phyloP scores from a whole-genome alignment of 2,113 vertebrate genomes.

The Crotalus tigris region DNA sequence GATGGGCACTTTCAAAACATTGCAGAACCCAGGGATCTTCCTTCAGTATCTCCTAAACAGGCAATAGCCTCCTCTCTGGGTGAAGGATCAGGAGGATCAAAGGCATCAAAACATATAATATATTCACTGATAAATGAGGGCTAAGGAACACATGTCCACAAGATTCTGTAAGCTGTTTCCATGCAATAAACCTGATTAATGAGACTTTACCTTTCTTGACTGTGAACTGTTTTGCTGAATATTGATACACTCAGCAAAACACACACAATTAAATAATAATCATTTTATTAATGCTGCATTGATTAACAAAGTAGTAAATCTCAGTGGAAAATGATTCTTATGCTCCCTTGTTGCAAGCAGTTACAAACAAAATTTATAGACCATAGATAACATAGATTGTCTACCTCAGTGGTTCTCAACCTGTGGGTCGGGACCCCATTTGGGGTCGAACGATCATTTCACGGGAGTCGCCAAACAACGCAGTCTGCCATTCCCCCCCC shows the following conservation, averaged over 20 bases:
- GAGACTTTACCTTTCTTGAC: neutral
- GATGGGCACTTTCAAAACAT: neutral
- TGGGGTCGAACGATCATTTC: too few relatives aligned
- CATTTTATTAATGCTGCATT: neutral
- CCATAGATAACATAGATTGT: neutral
- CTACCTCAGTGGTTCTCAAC: too few relatives aligned
- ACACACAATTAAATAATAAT: neutral
- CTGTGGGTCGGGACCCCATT: too few relatives aligned
- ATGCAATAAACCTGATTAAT: neutral
- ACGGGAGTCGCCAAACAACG: too few relatives aligned
- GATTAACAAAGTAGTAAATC: neutral
- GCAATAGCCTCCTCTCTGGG: neutral
- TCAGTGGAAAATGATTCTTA: neutral
- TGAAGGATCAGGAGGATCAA: neutral
- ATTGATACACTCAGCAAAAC: neutral
- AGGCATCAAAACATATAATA: neutral
- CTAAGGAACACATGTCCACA: neutral
- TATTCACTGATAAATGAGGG: neutral
- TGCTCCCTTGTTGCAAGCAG: neutral
- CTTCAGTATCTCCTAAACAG: neutral
- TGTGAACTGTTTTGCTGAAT: neutral
- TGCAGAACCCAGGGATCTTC: neutral
- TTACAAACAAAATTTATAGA: neutral
- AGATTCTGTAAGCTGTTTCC: neutral
- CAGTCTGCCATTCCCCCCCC: too few relatives aligned